Percentiles rank a stretch among this genome's conserved stretches.
phyloP scores from a whole-genome alignment of 2,113 vertebrate genomes.

The Platichthys flesus region DNA sequence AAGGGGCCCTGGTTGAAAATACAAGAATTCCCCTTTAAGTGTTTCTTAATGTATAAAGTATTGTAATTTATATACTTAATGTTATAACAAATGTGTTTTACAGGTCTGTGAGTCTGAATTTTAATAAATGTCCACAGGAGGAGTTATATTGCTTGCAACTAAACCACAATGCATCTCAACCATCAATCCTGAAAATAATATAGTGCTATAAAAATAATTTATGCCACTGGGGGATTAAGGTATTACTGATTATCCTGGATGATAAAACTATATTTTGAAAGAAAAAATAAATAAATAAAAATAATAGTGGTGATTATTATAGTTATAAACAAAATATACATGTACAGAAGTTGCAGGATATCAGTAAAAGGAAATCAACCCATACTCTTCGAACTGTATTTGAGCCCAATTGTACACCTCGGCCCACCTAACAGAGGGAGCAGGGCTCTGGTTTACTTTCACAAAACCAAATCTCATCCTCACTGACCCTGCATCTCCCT shows the following conservation, averaged over 20 bases:
- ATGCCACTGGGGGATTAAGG: too few species aligned
- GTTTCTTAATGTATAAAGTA: neutral
- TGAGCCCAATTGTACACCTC: neutral
- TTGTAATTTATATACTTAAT: neutral
- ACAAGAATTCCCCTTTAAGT: too few species aligned
- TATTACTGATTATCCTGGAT: too few species aligned
- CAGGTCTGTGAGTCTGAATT: neutral
- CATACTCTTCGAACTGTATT: neutral
- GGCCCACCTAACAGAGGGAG: neutral
- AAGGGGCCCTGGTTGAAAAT: too few species aligned
- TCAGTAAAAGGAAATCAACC: neutral
- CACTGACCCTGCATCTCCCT: neutral
- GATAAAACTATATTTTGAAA: too few species aligned
- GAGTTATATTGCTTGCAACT: too few species aligned
- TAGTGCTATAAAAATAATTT: too few species aligned
- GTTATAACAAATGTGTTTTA: neutral
- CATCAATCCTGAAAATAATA: too few species aligned
- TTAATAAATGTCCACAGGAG: too few species aligned
- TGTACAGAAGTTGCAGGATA: neutral
- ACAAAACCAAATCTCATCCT: constrained; percentile 33
- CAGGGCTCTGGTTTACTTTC: constrained; percentile 15
- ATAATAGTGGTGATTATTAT: neutral
- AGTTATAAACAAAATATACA: neutral
- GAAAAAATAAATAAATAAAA: too few species aligned
- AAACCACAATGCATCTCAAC: too few species aligned